These are phyloP conservation scores for Myotis myotis DNA, from an alignment of 2,797 vertebrate species.

Conservation along the genomic window DNA sequence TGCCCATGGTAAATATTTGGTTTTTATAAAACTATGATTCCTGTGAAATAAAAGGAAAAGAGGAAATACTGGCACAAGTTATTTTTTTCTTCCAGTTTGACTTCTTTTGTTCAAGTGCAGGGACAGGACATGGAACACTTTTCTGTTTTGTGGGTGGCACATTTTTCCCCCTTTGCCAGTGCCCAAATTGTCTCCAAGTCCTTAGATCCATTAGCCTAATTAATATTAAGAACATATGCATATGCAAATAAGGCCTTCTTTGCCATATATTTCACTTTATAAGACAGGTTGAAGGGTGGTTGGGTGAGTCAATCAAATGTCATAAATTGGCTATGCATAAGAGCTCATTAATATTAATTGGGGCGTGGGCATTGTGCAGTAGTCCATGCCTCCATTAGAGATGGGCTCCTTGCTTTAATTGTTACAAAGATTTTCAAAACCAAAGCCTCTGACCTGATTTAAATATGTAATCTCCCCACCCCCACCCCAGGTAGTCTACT, in stretches of 20 bases:
- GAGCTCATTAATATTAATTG: slow-evolving; percentile 87
- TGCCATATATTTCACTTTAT: slow-evolving; percentile 84
- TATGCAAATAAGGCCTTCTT: slow-evolving; percentile 82
- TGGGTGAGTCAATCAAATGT: slow-evolving; percentile 87
- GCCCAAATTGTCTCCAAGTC: slow-evolving; percentile 79
- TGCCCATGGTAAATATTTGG: slow-evolving; percentile 57
- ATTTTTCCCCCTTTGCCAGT: slow-evolving; percentile 69
- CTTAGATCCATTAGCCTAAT: slow-evolving; percentile 85
- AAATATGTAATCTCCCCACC: slow-evolving; percentile 78
- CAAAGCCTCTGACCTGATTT: slow-evolving; percentile 78
- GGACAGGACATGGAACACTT: slow-evolving; percentile 64
- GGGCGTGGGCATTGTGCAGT: slow-evolving; percentile 83
- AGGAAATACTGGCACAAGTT: slow-evolving; percentile 59
- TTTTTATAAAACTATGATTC: background rate
- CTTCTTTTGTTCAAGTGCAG: slow-evolving; percentile 75
- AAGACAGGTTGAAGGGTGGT: slow-evolving; percentile 85
- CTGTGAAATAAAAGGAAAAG: slow-evolving; percentile 49
- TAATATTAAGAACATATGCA: slow-evolving; percentile 88
- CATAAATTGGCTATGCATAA: slow-evolving; percentile 85
- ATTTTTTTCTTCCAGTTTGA: slow-evolving; percentile 66
- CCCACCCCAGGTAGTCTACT: slow-evolving; percentile 78
- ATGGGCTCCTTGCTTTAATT: slow-evolving; percentile 80
- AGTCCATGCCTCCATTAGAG: slow-evolving; percentile 84
- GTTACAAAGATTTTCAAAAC: slow-evolving; percentile 78
- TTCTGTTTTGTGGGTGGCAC: slow-evolving; percentile 57